These are phyloP conservation scores for Oplegnathus fasciatus DNA, from an alignment of 2,113 vertebrate genomes.

Conservation along the genomic window DNA sequence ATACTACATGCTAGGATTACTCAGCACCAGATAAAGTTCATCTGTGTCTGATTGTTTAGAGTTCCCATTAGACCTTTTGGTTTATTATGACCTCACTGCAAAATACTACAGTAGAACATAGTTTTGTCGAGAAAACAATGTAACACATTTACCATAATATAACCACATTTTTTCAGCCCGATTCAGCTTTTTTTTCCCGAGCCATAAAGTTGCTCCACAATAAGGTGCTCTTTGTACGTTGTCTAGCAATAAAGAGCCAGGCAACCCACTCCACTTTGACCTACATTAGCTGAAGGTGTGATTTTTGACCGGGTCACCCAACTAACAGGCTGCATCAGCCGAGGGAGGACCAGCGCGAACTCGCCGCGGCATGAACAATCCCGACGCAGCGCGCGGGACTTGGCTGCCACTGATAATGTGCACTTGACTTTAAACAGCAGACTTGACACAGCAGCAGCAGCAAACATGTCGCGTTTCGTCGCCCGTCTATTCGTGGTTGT, in stretches of 20 bases:
- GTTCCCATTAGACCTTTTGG: background rate
- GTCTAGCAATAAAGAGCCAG: constrained; percentile 29
- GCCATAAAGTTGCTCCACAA: background rate
- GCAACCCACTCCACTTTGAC: constrained; percentile 42
- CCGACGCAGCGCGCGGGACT: constrained; percentile 22
- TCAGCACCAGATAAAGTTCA: background rate
- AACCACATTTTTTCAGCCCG: too few species aligned
- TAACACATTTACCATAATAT: constrained; percentile 2
- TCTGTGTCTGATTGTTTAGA: background rate
- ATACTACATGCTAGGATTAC: background rate
- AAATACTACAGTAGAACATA: too few species aligned
- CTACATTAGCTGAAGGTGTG: constrained; percentile 36
- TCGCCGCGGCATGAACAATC: constrained; percentile 31
- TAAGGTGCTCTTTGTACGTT: constrained; percentile 27
- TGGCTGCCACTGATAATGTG: background rate
- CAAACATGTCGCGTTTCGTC: constrained; percentile 80
- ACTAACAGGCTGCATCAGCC: background rate
- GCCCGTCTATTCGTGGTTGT: constrained; percentile 60
- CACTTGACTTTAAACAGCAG: constrained; percentile 55
- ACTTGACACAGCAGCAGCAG: constrained; percentile 10
- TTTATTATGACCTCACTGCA: background rate
- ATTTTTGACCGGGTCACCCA: constrained; percentile 55
- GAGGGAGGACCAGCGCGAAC: constrained; percentile 36
- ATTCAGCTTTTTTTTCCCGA: background rate
- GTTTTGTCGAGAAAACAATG: background rate